Conservation (phyloP, 2,797 vertebrate species). For the Betta splendens region DNA sequence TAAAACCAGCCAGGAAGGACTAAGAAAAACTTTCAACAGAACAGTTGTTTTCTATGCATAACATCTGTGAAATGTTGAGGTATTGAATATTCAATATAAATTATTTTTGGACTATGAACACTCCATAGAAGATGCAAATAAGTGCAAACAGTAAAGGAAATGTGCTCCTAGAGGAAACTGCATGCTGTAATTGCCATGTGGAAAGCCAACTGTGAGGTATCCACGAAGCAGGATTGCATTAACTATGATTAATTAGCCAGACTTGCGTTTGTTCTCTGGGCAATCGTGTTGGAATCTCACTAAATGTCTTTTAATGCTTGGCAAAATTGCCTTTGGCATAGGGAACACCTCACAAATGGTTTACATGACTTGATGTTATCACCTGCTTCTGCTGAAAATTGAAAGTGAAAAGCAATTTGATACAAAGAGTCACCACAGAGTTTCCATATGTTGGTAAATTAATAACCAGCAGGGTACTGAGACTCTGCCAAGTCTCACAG, state of each 20-base stretch:
- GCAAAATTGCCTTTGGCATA: slow-evolving; percentile 80
- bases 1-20: slow-evolving; percentile 17
- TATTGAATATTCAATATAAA: slow-evolving; percentile 65
- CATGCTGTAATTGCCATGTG: slow-evolving; percentile 74
- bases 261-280: slow-evolving; percentile 78
- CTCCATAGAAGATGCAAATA: slow-evolving; percentile 71
- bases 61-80: slow-evolving; percentile 44
- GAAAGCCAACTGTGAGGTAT: slow-evolving; percentile 78
- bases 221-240: slow-evolving; percentile 71
- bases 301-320: slow-evolving; percentile 79
- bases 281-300: slow-evolving; percentile 73
- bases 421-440: slow-evolving; percentile 91
- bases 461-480: slow-evolving; percentile 98
- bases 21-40: slow-evolving; percentile 31
- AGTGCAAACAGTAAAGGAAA: slow-evolving; percentile 61
- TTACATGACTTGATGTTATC: slow-evolving; percentile 81
- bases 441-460: slow-evolving; percentile 99
- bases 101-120: slow-evolving; percentile 64
- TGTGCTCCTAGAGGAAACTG: slow-evolving; percentile 62
- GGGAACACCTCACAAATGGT: slow-evolving; percentile 77
- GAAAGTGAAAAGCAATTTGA: slow-evolving; percentile 92
- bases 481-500: slow-evolving; percentile 95
- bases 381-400: slow-evolving; percentile 82
- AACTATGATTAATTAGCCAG: slow-evolving; percentile 81
- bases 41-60: slow-evolving; percentile 33